Evolutionary conservation across 2,797 vertebrate genomes (phyloP).

Genomic region (Sparus aurata): DNA sequence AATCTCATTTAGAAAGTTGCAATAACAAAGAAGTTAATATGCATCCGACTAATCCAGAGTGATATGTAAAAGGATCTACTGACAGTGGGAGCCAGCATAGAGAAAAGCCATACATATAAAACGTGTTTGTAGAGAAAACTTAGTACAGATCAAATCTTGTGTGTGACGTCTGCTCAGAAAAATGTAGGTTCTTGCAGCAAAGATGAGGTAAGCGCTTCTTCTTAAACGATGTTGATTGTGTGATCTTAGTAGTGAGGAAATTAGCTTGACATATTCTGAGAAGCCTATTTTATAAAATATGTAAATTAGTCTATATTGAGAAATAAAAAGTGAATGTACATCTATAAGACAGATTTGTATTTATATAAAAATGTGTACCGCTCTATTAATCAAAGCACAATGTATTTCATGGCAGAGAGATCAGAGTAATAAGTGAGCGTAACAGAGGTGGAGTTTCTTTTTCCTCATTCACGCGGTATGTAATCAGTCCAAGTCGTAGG

Average conservation of each 20-base stretch:
- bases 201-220: conserved; percentile 53
- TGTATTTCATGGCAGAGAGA: conserved; percentile 72
- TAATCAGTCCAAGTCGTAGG: conserved; percentile 30
- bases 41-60: conserved; percentile 35
- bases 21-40: conserved; percentile 56
- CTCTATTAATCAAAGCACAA: conserved; percentile 86
- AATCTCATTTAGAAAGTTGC: conserved; percentile 48
- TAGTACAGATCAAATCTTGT: conserved; percentile 56
- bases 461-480: conserved; percentile 28
- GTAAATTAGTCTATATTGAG: conserved; percentile 80
- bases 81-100: conserved; percentile 61
- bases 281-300: conserved; percentile 84
- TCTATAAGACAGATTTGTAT: conserved; percentile 81
- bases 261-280: conserved; percentile 78
- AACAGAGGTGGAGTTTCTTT: conserved; percentile 35
- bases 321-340: conserved; percentile 82
- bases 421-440: conserved; percentile 57
- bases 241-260: conserved; percentile 69
- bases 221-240: conserved; percentile 66
- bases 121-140: conserved; percentile 55
- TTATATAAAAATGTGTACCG: conserved; percentile 73
- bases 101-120: conserved; percentile 80
- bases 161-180: conserved; percentile 53
- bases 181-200: conserved; percentile 55
- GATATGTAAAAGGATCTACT: conserved; percentile 37